These are phyloP conservation scores for Bilobella aurantiaca DNA, from an alignment of 1,140 invertebrate species.

Conservation along the genomic window DNA sequence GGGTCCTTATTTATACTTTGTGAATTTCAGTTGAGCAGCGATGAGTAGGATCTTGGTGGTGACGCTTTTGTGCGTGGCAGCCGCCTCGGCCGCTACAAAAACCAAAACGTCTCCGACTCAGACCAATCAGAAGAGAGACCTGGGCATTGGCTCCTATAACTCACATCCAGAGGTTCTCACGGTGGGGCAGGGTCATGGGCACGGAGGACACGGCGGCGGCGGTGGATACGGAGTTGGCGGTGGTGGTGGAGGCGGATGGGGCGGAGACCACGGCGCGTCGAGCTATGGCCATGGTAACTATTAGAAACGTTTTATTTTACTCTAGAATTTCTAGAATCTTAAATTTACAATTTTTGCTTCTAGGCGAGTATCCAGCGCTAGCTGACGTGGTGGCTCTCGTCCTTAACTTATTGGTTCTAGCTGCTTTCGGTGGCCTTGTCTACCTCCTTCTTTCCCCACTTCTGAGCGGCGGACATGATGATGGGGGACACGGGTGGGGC, in stretches of 20 bases:
- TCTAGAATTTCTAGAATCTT: too few relatives aligned
- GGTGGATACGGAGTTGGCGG: slow-evolving; percentile 18
- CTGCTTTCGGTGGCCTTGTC: slow-evolving; percentile 35
- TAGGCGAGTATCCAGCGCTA: slow-evolving; percentile 32
- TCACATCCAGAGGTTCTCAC: slow-evolving; percentile 32
- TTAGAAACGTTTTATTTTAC: neutral
- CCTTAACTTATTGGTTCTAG: slow-evolving; percentile 33
- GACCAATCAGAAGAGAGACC: slow-evolving; percentile 18
- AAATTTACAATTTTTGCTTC: neutral
- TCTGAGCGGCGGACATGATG: slow-evolving; percentile 28
- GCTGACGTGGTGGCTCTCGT: slow-evolving; percentile 35
- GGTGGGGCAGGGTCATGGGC: slow-evolving; percentile 19
- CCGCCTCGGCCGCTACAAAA: slow-evolving; percentile 32
- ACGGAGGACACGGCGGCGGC: slow-evolving; percentile 12
- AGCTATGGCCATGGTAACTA: slow-evolving; percentile 17
- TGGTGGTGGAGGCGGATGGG: slow-evolving; percentile 9
- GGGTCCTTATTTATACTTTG: too few relatives aligned
- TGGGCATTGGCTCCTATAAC: slow-evolving; percentile 33
- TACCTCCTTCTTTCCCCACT: slow-evolving; percentile 34
- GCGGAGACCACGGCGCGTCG: slow-evolving; percentile 1
- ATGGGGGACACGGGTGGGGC: slow-evolving; percentile 34
- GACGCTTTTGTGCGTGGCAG: slow-evolving; percentile 32
- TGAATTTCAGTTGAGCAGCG: slow-evolving; percentile 3
- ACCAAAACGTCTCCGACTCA: slow-evolving; percentile 21
- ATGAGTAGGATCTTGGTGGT: slow-evolving; percentile 35